Evolutionary conservation across 2,113 vertebrate species (phyloP).

Genomic region (Bufo gargarizans): DNA sequence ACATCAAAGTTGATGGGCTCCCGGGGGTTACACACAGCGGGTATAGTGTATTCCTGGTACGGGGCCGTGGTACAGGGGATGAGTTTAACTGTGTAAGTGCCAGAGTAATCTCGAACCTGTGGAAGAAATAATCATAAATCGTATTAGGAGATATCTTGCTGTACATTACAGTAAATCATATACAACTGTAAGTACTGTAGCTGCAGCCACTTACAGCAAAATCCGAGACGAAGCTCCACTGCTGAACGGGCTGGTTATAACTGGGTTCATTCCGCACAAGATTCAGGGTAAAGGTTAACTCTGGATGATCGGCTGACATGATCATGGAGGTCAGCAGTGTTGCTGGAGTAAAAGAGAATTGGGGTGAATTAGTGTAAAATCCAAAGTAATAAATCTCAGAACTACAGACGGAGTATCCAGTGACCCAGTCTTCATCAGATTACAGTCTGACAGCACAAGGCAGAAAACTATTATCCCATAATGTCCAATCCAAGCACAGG

Average conservation of each 20-base stretch:
- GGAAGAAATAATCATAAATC: not conserved
- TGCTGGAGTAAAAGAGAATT: conserved; percentile 65
- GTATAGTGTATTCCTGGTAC: conserved; percentile 81
- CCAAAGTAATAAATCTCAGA: not conserved
- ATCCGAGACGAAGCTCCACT: conserved; percentile 92
- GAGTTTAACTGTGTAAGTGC: conserved; percentile 84
- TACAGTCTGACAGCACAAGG: not conserved
- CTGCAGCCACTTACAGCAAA: conserved; percentile 81
- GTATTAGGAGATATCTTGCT: not conserved
- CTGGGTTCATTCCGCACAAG: conserved; percentile 84
- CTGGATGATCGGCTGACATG: conserved; percentile 81
- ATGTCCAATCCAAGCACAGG: not conserved
- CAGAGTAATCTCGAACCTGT: conserved; percentile 94
- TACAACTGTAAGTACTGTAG: not conserved
- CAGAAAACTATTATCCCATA: too few species aligned
- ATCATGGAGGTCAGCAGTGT: conserved; percentile 79
- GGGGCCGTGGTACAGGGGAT: conserved; percentile 82
- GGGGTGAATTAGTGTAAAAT: not conserved
- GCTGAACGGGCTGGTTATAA: conserved; percentile 87
- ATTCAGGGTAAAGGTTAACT: conserved; percentile 87
- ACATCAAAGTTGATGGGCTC: conserved; percentile 87
- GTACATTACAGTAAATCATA: not conserved
- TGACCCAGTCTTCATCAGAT: not conserved
- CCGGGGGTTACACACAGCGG: conserved; percentile 85
- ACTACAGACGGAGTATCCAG: not conserved